Evolutionary conservation across 2,888 invertebrate species (phyloP), one percentile per base, ranked within the genome.

Genomic region (Himalopsyche tibetana): DNA sequence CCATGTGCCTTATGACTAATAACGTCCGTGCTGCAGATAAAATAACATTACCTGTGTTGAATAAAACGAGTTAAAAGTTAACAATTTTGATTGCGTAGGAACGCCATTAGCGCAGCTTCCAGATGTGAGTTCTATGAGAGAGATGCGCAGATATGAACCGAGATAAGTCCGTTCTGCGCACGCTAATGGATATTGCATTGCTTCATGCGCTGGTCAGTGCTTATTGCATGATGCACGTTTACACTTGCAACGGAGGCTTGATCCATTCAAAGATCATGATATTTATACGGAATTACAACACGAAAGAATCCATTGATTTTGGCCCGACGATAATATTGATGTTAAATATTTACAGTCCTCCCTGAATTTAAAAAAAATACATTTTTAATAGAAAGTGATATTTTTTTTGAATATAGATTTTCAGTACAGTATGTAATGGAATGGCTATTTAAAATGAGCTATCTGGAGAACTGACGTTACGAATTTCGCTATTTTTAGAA

Each of bases 101-200:
- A 74, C 15, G 74, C 74, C 74, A 74, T 74, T 74, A 74, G 74
- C 74, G 74, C 38, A 74, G 74, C 74, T 74, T 74, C 74, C 74
- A 74, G 38, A 74, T 36, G 74, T 74, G 74, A 74, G 74, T 74
- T 74, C 74, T 74, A 74, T 74, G 74, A 74, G 74, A 74, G 36
- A 38, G 74, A 74, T 74, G 74, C 74, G 74, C 28, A 36, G 74
- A 74, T 74, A 74, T 74, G 74, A 74, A 36, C 38, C n/a, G 83
- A 69, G 83, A 83, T 83, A 83, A 69, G 83, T 74, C 69, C 82
- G 74, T 28, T 74, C 74, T 74, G 74, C 74, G 38, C 74, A 38
- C 74, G 74, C 69, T 83, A 83, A 83, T 83, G 83, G 83, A 83
- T 83, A 83, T 83, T 83, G 83, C 83, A 83, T 83, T 69, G 82